These are phyloP conservation scores for Phyto melanocephala DNA, from an alignment of 2,888 invertebrate species.

Conservation along the genomic window DNA sequence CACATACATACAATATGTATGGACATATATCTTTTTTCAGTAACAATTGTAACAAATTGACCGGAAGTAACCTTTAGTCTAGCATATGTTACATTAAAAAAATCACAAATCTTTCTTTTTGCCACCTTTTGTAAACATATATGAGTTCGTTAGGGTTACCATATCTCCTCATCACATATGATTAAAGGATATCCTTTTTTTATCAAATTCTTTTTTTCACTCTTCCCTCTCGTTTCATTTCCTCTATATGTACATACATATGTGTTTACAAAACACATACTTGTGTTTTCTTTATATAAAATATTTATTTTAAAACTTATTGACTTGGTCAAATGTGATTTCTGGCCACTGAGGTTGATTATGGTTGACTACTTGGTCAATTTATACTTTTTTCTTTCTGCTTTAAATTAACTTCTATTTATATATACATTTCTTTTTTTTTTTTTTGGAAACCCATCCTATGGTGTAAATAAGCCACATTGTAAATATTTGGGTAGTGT, in stretches of 20 bases:
- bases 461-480: slow-evolving; percentile 63
- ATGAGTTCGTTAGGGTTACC: slow-evolving; percentile 45
- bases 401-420: slow-evolving; percentile 48
- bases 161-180: slow-evolving; percentile 32
- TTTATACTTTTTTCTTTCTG: slow-evolving; percentile 49
- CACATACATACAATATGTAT: not conserved
- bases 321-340: slow-evolving; percentile 72
- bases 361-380: slow-evolving; percentile 71
- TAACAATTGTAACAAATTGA: slow-evolving; percentile 64
- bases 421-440: slow-evolving; percentile 11
- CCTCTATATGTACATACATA: not conserved
- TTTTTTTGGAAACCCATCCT: slow-evolving; percentile 12
- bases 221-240: not conserved
- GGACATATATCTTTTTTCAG: not conserved
- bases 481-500: slow-evolving; percentile 57
- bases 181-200: slow-evolving; percentile 61
- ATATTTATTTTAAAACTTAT: slow-evolving; percentile 64
- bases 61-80: slow-evolving; percentile 65
- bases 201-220: not conserved
- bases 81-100: slow-evolving; percentile 61
- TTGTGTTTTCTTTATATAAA: slow-evolving; percentile 41
- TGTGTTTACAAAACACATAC: not conserved
- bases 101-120: slow-evolving; percentile 48
- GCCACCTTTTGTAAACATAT: slow-evolving; percentile 54
- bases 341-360: slow-evolving; percentile 76